Evolutionary conservation across 2,888 invertebrate species (phyloP).

Genomic region (Xestoiulus laeticollis): DNA sequence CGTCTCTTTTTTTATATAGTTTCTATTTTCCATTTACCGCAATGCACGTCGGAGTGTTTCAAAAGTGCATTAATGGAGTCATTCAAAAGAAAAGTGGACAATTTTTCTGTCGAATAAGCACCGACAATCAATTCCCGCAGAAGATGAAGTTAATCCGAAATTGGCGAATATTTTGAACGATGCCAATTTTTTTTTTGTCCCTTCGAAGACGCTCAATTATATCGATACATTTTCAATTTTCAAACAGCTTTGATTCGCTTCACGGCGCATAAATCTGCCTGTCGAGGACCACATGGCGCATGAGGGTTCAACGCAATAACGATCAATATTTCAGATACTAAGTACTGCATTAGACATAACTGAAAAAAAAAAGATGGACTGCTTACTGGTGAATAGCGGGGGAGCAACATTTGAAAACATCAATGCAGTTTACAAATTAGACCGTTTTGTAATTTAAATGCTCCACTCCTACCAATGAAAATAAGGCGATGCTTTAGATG

Average conservation of each 20-base stretch:
- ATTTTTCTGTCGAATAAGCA: neutral
- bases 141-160: neutral
- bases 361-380: too few species aligned
- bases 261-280: neutral
- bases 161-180: neutral
- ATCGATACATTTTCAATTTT: neutral
- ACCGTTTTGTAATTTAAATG: too few species aligned
- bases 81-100: neutral
- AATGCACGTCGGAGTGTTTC: neutral
- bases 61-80: neutral
- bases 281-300: too few species aligned
- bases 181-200: neutral
- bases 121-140: neutral
- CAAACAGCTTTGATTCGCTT: neutral
- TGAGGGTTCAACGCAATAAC: too few species aligned
- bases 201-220: neutral
- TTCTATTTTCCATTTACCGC: neutral
- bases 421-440: too few species aligned
- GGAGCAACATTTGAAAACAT: too few species aligned
- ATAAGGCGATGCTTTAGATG: too few species aligned
- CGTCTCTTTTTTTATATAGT: neutral
- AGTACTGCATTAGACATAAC: too few species aligned
- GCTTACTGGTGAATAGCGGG: too few species aligned
- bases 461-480: too few species aligned
- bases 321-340: too few species aligned